Evolutionary conservation across 1,140 invertebrate species (phyloP), one percentile per base, ranked within the genome.

Genomic region (Tribolium castaneum): DNA sequence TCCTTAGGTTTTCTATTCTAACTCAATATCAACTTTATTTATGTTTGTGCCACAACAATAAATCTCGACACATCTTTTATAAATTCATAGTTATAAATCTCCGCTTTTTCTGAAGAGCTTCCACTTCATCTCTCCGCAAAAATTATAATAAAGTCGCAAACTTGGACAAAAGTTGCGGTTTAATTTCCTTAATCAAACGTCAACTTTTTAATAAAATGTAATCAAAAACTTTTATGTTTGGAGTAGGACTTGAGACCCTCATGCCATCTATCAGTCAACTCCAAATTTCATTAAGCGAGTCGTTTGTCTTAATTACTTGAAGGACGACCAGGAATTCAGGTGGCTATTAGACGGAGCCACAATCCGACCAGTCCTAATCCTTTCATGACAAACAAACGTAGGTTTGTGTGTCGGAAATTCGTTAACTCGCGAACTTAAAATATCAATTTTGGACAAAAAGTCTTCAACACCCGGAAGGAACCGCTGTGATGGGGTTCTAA

Each of bases 241-340:
- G 39, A 9, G 25, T 30, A 30, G 25, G 6, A 30, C 52, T 19
- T 19, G 52, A 54, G 34, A 62, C 56, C 30, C 14, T 16, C 56
- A 62, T 22, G 59, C 9, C 25, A 66, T 66, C 59, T 34, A 66
- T 66, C 59, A 66, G 34, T 66, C 59, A 66, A 66, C 34, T 12
- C 25, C 12, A 66, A 66, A 66, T 66, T 66, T 66, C 59, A 66
- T 66, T 66, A 35, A 66, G 59, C 9, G 12, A 12, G 59, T 66
- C 59, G 59, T 66, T 66, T 66, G 59, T 66, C 59, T 66, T 66
- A 66, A 66, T 66, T 66, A 66, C 59, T 62, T 62, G 56, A 13
- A 66, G 12, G 59, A 35, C 59, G 13, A 13, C n/a, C 30, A 66
- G 34, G 30, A 66, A 66, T 66, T 35, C 59, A 66, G 30, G 59